phyloP scores from a whole-genome alignment of 2,797 vertebrate species.

The Leuciscus waleckii region DNA sequence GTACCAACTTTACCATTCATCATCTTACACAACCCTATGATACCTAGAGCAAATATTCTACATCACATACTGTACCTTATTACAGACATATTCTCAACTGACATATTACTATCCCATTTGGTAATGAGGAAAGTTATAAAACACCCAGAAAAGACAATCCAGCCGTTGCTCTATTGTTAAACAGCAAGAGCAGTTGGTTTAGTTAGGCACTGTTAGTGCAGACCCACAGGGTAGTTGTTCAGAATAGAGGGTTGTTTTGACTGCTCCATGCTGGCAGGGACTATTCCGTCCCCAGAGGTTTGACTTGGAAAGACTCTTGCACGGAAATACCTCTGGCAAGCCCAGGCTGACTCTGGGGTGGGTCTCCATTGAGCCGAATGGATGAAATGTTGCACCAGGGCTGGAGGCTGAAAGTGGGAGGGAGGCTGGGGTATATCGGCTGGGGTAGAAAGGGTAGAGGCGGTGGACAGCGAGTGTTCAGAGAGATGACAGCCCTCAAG shows the following conservation, averaged over 20 bases:
- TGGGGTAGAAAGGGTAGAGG: conserved; percentile 12
- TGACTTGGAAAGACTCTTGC: conserved; percentile 57
- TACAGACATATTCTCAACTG: neutral
- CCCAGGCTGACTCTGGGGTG: conserved; percentile 48
- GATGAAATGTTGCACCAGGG: conserved; percentile 49
- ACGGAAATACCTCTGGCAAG: conserved; percentile 67
- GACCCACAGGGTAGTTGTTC: conserved; percentile 40
- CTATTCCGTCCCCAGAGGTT: conserved; percentile 56
- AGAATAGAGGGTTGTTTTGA: conserved; percentile 60
- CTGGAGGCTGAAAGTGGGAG: conserved; percentile 23
- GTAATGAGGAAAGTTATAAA: neutral
- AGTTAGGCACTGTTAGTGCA: conserved; percentile 23
- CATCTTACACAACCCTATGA: neutral
- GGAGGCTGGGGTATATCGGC: conserved; percentile 11
- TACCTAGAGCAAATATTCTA: neutral
- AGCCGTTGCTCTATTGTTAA: conserved; percentile 21
- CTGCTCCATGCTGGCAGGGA: conserved; percentile 61
- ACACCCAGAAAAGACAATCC: neutral
- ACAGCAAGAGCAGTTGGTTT: neutral
- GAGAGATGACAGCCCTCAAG: conserved; percentile 58
- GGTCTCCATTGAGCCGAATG: conserved; percentile 48
- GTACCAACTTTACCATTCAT: neutral
- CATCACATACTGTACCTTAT: conserved; percentile 19
- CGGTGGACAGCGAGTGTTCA: conserved; percentile 28
- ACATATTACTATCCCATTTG: neutral